Conservation (phyloP, 1,140 invertebrate genomes). For the Papilio aristodemus region DNA sequence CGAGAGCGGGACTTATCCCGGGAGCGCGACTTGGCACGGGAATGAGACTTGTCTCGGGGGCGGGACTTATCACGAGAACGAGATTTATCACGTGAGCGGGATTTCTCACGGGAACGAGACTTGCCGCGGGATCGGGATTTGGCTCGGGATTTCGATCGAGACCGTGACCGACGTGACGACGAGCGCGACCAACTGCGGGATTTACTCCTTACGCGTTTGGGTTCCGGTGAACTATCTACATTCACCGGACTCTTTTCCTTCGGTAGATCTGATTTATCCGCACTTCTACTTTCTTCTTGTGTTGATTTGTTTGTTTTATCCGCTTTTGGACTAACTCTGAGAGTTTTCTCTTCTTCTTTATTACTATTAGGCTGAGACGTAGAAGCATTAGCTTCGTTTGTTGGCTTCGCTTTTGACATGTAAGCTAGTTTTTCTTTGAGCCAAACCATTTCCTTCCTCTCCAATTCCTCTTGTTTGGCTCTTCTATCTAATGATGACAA, state of each 20-base stretch:
- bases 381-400: constrained; percentile 54
- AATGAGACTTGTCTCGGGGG: constrained; percentile 59
- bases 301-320: constrained; percentile 44
- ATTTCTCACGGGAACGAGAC: constrained; percentile 58
- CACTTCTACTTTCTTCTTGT: constrained; percentile 44
- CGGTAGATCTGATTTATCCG: constrained; percentile 41
- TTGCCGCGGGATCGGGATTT: constrained; percentile 46
- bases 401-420: constrained; percentile 66
- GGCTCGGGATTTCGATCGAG: constrained; percentile 45
- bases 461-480: constrained; percentile 69
- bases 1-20: constrained; percentile 39
- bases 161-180: constrained; percentile 59
- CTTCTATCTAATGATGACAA: constrained; percentile 66
- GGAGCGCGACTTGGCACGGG: constrained; percentile 53
- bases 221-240: constrained; percentile 56
- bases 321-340: constrained; percentile 35
- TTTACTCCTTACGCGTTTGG: constrained; percentile 42
- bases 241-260: constrained; percentile 54
- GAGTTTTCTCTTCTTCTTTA: constrained; percentile 32
- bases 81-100: constrained; percentile 44
- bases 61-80: constrained; percentile 74
- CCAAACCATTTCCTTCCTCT: constrained; percentile 83
- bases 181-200: constrained; percentile 65
- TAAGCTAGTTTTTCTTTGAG: constrained; percentile 66
- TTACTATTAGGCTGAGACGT: constrained; percentile 47